Base-by-base conservation (phyloP, 2,113 vertebrate species). In the Labrus mixtus region DNA sequence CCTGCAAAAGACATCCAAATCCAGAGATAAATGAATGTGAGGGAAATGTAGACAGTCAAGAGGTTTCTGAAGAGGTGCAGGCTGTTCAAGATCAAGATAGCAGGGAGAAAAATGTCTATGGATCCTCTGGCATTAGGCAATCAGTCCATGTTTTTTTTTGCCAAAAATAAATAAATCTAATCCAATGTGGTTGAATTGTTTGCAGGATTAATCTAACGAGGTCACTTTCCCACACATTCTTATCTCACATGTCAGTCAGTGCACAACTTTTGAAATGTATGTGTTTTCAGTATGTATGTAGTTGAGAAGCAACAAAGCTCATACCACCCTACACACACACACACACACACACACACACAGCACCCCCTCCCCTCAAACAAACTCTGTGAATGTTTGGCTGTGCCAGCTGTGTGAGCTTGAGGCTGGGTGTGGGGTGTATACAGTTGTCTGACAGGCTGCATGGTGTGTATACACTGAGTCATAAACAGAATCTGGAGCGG, bases 401-500 rank as follows among this genome's bases (percentile, higher is more conserved):
- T 86, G 77, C 87, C 87, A 92, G 90, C 91, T 90, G 87, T 89
- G 85, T 78, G 89, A 82, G 74, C 83, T 91, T 78, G 79, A 70
- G 10, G 19, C 36, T 78, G 88, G 84, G 87, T 85, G 86, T 89
- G 82, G 84, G 83, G 78, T 89, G 82, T 93, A 88, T 91, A 91
- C 87, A 91, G 77, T 69, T 80, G 82, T 79, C 82, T 62, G 84
- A 81, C 72, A 78, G 87, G 76, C 84, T 83, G 90, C 78, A 64
- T 72, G 66, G 76, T 84, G 81, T 91, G 88, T 92, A 92, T 91
- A 93, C 84, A 89, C 81, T 68, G 23, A 56, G 66, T 81, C 85
- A 90, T 92, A 93, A 93, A 94, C 91, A 92, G 65, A 81, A 84
- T 87, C 55, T 90, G 67, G 64, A 73, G 82, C 25, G 87, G 90